These are phyloP conservation scores for Neopelma chrysocephalum DNA, from an alignment of 2,797 vertebrate genomes.

Conservation along the genomic window DNA sequence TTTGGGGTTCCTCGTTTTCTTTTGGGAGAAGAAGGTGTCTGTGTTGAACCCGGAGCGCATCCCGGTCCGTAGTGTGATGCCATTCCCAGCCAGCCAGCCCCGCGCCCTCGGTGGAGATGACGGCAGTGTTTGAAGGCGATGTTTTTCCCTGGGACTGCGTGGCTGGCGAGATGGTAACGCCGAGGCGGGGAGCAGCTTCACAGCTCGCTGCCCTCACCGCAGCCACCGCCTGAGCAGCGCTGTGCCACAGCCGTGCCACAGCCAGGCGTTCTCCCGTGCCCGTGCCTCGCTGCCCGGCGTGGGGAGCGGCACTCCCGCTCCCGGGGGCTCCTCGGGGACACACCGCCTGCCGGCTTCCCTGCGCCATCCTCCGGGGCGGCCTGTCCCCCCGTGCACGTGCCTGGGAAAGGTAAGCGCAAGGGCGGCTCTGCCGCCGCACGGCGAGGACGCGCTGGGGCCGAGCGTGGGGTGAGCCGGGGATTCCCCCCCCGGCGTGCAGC, in stretches of 20 bases:
- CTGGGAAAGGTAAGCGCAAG: conserved; percentile 11
- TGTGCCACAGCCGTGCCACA: background rate
- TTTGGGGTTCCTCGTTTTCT: background rate
- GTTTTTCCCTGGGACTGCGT: background rate
- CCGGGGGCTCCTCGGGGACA: background rate
- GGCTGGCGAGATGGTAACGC: background rate
- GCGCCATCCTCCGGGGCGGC: background rate
- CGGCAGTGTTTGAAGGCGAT: background rate
- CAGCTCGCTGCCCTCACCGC: background rate
- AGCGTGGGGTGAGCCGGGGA: accelerated
- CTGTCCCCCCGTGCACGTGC: background rate
- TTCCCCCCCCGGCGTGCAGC: accelerated
- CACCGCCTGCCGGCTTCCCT: background rate
- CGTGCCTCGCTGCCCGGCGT: background rate
- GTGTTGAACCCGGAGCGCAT: background rate
- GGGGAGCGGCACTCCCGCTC: background rate
- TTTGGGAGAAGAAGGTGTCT: background rate
- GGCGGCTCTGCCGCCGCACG: background rate
- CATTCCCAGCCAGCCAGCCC: background rate
- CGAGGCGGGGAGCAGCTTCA: background rate
- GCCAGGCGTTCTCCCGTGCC: background rate
- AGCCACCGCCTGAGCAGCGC: background rate
- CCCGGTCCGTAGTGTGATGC: background rate
- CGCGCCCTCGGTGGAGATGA: background rate
- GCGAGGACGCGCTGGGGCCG: background rate